Evolutionary conservation across 2,888 invertebrate genomes (phyloP).

Genomic region (Acanthacorydalis orientalis): DNA sequence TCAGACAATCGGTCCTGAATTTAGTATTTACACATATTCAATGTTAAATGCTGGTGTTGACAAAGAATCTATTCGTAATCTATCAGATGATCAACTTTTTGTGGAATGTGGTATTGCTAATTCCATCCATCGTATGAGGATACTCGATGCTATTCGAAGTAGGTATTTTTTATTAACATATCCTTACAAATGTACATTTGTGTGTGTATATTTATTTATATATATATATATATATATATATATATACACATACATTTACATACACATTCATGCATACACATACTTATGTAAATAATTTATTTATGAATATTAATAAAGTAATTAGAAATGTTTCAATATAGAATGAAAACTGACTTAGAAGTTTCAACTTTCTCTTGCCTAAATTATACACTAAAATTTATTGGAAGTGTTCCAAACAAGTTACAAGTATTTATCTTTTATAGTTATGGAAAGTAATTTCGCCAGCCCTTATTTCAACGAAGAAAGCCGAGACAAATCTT

Average conservation of each 20-base stretch:
- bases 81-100: slow-evolving; percentile 83
- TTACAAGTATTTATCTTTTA: slow-evolving; percentile 15
- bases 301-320: not conserved
- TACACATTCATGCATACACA: not conserved
- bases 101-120: slow-evolving; percentile 84
- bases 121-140: slow-evolving; percentile 84
- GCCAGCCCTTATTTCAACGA: slow-evolving; percentile 40
- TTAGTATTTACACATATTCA: slow-evolving; percentile 90
- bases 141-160: slow-evolving; percentile 75
- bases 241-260: no score
- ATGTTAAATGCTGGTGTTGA: slow-evolving; percentile 94
- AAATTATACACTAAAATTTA: slow-evolving; percentile 1
- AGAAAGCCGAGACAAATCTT: slow-evolving; percentile 69
- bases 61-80: slow-evolving; percentile 64
- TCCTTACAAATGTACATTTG: slow-evolving; percentile 10
- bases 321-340: no score
- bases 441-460: slow-evolving; percentile 46
- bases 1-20: slow-evolving; percentile 69
- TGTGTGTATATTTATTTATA: no score
- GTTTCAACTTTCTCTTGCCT: not conserved
- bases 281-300: not conserved
- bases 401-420: not conserved
- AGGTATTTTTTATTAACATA: slow-evolving; percentile 10
- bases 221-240: no score
- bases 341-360: not conserved